Base-by-base conservation (phyloP, 2,888 invertebrate genomes). In the Horisme vitalbata region DNA sequence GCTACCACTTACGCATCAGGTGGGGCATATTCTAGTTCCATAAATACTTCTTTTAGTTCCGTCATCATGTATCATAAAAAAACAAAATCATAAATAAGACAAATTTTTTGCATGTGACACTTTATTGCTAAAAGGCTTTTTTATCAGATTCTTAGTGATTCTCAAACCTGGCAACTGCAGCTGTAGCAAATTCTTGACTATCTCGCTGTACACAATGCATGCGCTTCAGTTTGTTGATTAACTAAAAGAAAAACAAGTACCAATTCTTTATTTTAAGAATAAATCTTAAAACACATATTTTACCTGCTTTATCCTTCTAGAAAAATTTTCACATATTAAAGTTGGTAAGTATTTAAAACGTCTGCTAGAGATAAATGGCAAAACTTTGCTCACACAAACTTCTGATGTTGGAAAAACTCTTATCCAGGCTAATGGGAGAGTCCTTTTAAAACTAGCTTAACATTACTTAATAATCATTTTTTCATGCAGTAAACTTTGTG, bases 261-360 rank as follows among this genome's bases (percentile, higher is more conserved):
- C 5, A 5, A 15, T 11, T 10, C 3, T 10, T 3, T 10, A 5
- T 12, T 2, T 11, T 8, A 6, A 6, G 2, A 30, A 13, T 10
- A 14, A 30, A 5, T n/a, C 14, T 14, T 1, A 8, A 14, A 4
- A 23, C n/a, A 8, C 9, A 30, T 14, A 38, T 0, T 13, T 18
- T 11, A 31, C 14, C 4, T 39, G n/a, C 6, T 7, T 32, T 21
- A 30, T 27, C 30, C 23, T 14, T 31, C n/a, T n/a, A 30, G 30
- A 36, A 36, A 27, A 38, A 32, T 27, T 36, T 47, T 41, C 31
- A 47, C 34, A 31, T 37, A 45, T 34, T 34, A 24, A 39, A 41
- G 43, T 48, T 38, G 24, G 34, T 34, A 38, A 38, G 34, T 44
- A 48, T 41, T 47, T 32, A 41, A 47, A 48, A 44, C 27, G 43